These are phyloP conservation scores for Actinia tenebrosa DNA, from an alignment of 64 coral and sea anemone species.

Conservation along the genomic window DNA sequence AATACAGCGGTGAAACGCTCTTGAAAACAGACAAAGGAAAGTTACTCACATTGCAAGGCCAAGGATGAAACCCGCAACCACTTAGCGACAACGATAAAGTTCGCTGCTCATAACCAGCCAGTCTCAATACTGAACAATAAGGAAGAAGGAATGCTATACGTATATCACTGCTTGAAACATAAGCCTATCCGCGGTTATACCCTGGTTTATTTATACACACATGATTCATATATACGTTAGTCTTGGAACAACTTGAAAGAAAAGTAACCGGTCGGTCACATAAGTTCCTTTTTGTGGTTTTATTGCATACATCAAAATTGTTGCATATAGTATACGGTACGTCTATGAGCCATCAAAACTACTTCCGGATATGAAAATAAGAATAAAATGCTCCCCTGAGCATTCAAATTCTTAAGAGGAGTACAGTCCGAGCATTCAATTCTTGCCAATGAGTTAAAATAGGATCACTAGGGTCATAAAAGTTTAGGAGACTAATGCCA, in stretches of 20 bases:
- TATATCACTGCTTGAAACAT: not conserved
- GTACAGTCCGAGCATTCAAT: not conserved
- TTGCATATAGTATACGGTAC: not conserved
- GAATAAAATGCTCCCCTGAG: not conserved
- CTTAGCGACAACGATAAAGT: not conserved
- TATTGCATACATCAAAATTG: not conserved
- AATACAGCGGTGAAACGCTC: too few relatives aligned
- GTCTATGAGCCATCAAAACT: not conserved
- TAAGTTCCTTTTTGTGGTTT: not conserved
- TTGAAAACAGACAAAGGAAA: not conserved
- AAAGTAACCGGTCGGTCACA: not conserved
- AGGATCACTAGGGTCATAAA: not conserved
- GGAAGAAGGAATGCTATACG: not conserved
- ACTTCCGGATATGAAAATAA: not conserved
- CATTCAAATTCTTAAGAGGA: not conserved
- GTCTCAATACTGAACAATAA: not conserved
- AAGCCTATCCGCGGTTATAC: not conserved
- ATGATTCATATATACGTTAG: not conserved
- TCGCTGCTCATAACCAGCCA: too few relatives aligned
- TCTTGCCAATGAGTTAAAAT: not conserved
- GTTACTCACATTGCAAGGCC: not conserved
- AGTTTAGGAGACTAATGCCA: not conserved
- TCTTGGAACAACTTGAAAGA: constrained; percentile 1
- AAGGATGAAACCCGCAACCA: not conserved
- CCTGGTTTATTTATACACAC: not conserved